phyloP scores from a whole-genome alignment of 2,797 vertebrate genomes.

The Acanthurus leucopareius region DNA sequence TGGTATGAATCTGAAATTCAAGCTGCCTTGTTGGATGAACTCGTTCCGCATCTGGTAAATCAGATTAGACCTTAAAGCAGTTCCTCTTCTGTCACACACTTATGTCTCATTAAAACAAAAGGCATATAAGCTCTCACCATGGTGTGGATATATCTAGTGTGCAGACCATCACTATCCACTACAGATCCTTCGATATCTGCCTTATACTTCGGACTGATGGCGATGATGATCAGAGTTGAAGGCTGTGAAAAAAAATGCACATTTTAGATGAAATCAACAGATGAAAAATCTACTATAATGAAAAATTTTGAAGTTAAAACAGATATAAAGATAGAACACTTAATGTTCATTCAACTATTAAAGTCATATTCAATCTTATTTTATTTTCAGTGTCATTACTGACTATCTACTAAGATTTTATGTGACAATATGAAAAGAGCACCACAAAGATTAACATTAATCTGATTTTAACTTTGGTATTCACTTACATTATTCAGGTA shows the following conservation, averaged over 20 bases:
- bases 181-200: constrained; percentile 89
- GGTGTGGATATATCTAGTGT: constrained; percentile 92
- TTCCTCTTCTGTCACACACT: not conserved
- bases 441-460: not conserved
- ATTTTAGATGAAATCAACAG: not conserved
- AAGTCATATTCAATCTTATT: not conserved
- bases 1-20: constrained; percentile 95
- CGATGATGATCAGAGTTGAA: constrained; percentile 91
- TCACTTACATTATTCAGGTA: constrained; percentile 91
- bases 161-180: constrained; percentile 88
- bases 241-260: constrained; percentile 77
- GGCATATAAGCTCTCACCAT: constrained; percentile 84
- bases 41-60: constrained; percentile 91
- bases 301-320: not conserved
- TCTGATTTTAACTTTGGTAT: not conserved
- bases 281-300: not conserved
- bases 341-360: not conserved
- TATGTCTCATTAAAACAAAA: not conserved
- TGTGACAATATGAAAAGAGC: not conserved
- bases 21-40: constrained; percentile 93
- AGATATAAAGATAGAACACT: not conserved
- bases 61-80: not conserved
- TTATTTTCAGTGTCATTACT: not conserved
- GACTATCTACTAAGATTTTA: not conserved
- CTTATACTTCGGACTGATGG: constrained; percentile 95